Evolutionary conservation across 1,140 invertebrate genomes (phyloP).

Genomic region (Papilio xuthus): DNA sequence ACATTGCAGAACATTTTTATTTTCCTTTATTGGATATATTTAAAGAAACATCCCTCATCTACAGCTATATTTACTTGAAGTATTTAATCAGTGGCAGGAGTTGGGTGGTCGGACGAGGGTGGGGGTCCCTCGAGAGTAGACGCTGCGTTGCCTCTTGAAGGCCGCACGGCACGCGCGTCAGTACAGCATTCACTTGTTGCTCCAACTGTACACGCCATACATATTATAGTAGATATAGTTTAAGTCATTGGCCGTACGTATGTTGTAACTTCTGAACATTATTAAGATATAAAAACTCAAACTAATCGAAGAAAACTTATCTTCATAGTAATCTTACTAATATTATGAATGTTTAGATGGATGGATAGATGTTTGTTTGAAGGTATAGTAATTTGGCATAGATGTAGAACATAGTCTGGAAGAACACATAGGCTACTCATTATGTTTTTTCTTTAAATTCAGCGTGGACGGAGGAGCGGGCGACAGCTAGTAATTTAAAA

Average conservation of each 20-base stretch:
- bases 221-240: neutral
- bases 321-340: too few species aligned
- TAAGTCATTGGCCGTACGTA: neutral
- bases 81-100: conserved; percentile 93
- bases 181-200: conserved; percentile 88
- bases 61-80: conserved; percentile 87
- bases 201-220: conserved; percentile 83
- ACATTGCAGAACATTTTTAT: neutral
- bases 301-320: too few species aligned
- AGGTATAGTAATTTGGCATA: too few species aligned
- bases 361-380: too few species aligned
- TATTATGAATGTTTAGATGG: too few species aligned
- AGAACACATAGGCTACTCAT: too few species aligned
- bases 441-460: too few species aligned
- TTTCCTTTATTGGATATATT: neutral
- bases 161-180: conserved; percentile 89
- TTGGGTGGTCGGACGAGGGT: conserved; percentile 92
- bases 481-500: too few species aligned
- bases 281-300: too few species aligned
- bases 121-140: conserved; percentile 90
- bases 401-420: too few species aligned
- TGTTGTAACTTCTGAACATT: too few species aligned
- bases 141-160: conserved; percentile 94
- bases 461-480: too few species aligned
- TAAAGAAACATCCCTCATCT: neutral